These are phyloP conservation scores for Drosophila eohydei DNA, from an alignment of 2,888 invertebrate species.

Conservation along the genomic window DNA sequence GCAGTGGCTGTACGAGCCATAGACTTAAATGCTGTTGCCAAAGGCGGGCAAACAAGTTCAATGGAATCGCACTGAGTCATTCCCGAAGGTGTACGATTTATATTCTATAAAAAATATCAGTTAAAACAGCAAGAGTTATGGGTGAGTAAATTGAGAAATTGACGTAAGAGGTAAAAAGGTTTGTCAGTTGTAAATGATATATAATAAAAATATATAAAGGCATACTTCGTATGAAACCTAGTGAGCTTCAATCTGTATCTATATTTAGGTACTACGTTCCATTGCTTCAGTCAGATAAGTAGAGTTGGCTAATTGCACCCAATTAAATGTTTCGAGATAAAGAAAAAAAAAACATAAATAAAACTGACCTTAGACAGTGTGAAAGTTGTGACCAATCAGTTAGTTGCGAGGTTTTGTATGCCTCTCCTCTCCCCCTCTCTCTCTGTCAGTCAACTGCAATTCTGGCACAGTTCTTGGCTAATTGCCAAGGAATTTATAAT, in stretches of 20 bases:
- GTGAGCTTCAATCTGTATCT: background rate
- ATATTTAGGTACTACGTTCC: conserved; percentile 1
- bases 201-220: background rate
- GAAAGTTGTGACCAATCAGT: conserved; percentile 22
- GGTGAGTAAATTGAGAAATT: background rate
- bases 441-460: conserved; percentile 17
- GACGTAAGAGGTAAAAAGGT: too few relatives aligned
- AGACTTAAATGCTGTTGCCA: conserved; percentile 37
- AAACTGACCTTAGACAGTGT: conserved; percentile 69
- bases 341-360: conserved; percentile 33
- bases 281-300: conserved; percentile 52
- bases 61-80: conserved; percentile 45
- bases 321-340: conserved; percentile 45
- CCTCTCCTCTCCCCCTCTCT: background rate
- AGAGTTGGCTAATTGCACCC: conserved; percentile 37
- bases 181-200: background rate
- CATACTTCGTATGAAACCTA: background rate
- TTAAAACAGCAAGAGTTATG: background rate
- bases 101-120: conserved; percentile 2
- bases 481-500: conserved; percentile 38
- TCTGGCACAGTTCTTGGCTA: conserved; percentile 36
- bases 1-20: conserved; percentile 7
- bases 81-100: background rate
- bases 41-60: conserved; percentile 40
- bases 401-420: background rate